Base-by-base conservation (phyloP, 2,113 vertebrate genomes). In the Anseranas semipalmata region DNA sequence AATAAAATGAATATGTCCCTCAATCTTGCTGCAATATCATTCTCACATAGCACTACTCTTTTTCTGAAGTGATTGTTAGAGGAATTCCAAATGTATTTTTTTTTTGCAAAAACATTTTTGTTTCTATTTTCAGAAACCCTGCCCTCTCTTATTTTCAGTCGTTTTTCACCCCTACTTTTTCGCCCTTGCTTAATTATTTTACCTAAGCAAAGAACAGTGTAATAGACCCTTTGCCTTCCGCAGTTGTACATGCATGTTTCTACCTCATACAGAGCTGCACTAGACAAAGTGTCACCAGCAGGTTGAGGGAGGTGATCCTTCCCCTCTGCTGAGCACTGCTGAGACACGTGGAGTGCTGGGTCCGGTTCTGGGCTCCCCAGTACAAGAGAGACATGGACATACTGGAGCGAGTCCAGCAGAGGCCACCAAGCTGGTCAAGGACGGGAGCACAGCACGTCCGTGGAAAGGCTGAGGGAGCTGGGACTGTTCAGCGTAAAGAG, bases 361-460 rank as follows among this genome's bases (percentile, higher is more conserved):
- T 82, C 41, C 30, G 32, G 25, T 53, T 66, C 35, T 20, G 39
- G 35, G 19, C 45, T 93, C 8, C 41, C 10, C 20, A 45, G 20
- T 22, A 10, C 16, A 32, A 7, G 17, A 45, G 15, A 78, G 50
- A 32, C 21, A 37, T 18, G 25, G 32, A 43, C 4, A 24, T 35
- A 3, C 65, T 33, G n/a, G 33, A 79, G 16, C 30, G 56, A 66
- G 39, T 30, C 28, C 41, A 66, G 39, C n/a, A 81, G 68, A 65
- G 20, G 32, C 24, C n/a, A 41, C 28, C 60, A 58, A 60, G 58
- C n/a, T 20, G 28, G 6, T 25, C 27, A 4, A 58, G 67, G 27
- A 11, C 25, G 52, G 46, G 9, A 37, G n/a, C 20, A 11, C 0
- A 37, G 58, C 41, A 48, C 22, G 50, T 83, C 7, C 1, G 8